Conservation (phyloP, 1,140 invertebrate genomes). For the Aphis gossypii region DNA sequence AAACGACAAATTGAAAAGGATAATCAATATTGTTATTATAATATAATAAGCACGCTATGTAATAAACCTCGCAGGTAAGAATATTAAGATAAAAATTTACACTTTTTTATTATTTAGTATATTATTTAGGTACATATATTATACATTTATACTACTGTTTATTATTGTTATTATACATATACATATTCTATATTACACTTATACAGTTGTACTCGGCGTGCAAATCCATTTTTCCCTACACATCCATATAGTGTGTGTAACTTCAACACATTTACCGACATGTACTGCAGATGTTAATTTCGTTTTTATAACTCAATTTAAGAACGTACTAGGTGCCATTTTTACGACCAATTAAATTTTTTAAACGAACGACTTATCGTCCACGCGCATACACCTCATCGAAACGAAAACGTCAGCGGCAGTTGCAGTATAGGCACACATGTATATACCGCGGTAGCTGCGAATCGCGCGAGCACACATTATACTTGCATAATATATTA, state of each 20-base stretch:
- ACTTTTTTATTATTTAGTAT: neutral
- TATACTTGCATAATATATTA: neutral
- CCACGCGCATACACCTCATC: neutral
- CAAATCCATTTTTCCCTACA: neutral
- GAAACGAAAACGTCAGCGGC: neutral
- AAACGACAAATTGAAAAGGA: neutral
- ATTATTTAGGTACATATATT: neutral
- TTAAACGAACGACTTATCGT: slow-evolving; percentile 20
- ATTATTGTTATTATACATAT: neutral
- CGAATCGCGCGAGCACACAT: neutral
- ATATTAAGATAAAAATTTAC: no score
- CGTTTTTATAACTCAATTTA: slow-evolving; percentile 52
- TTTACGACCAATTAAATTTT: slow-evolving; percentile 52
- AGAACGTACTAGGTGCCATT: slow-evolving; percentile 41
- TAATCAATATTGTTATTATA: neutral
- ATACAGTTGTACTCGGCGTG: neutral
- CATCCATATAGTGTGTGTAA: neutral
- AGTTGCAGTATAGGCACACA: neutral
- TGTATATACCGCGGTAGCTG: neutral
- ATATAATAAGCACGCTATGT: neutral
- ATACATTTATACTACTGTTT: neutral
- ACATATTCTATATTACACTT: neutral
- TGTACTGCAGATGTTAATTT: slow-evolving; percentile 38
- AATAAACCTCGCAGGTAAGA: no score
- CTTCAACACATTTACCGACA: neutral